phyloP scores from a whole-genome alignment of 2,113 vertebrate species.

The Tyrannus savana region DNA sequence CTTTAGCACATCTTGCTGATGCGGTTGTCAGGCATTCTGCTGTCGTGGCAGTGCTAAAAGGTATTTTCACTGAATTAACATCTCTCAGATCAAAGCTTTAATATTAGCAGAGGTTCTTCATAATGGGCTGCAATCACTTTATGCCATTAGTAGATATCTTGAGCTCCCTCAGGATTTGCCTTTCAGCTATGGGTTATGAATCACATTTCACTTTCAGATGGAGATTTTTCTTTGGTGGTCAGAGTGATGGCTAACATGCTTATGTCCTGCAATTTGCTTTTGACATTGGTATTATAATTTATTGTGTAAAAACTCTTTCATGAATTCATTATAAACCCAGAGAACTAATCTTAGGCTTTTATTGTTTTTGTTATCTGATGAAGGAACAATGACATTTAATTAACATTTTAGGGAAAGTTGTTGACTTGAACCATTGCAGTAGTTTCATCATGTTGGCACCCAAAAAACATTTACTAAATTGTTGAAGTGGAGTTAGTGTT shows the following conservation, averaged over 20 bases:
- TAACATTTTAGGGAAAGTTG: neutral
- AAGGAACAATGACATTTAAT: neutral
- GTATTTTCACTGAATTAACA: slow-evolving; percentile 17
- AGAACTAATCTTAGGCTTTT: neutral
- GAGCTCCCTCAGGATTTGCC: neutral
- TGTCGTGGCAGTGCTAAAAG: neutral
- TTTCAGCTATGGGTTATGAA: neutral
- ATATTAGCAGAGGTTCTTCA: neutral
- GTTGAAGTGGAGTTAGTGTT: neutral
- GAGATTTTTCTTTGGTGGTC: neutral
- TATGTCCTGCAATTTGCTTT: neutral
- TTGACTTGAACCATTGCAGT: neutral
- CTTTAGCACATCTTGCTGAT: neutral
- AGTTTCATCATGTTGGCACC: neutral
- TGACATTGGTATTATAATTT: neutral
- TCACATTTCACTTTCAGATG: neutral
- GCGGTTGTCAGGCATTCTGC: neutral
- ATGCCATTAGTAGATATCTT: neutral
- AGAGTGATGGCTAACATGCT: neutral
- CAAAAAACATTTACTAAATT: neutral
- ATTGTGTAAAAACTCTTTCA: neutral
- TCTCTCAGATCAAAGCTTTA: neutral
- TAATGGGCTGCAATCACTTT: neutral
- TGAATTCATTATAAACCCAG: neutral
- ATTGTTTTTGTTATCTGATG: neutral